These are phyloP conservation scores for Meloe dianella DNA, from an alignment of 2,888 invertebrate genomes.

Conservation along the genomic window DNA sequence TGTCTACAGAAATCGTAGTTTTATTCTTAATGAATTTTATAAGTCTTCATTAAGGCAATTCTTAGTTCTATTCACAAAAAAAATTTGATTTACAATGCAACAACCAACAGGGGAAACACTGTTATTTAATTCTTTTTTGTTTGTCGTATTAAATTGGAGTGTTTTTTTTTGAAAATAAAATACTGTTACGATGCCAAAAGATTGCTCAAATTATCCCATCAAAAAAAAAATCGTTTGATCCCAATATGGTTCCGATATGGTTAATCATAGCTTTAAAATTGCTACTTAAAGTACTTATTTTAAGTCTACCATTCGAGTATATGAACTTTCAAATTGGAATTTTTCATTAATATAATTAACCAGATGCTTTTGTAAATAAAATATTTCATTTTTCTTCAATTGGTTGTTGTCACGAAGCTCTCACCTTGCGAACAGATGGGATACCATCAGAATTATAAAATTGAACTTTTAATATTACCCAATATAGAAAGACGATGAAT, in stretches of 20 bases:
- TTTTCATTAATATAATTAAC: conserved; percentile 21
- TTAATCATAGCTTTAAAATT: too few relatives aligned
- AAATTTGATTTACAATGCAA: too few relatives aligned
- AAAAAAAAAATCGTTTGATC: too few relatives aligned
- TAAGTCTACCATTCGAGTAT: neutral
- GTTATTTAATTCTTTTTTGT: too few relatives aligned
- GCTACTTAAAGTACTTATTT: neutral
- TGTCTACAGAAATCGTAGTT: neutral
- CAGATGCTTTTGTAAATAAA: conserved; percentile 23
- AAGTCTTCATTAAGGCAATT: neutral
- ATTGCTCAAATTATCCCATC: too few relatives aligned
- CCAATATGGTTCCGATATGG: too few relatives aligned
- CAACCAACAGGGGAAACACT: too few relatives aligned
- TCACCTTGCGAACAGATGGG: conserved; percentile 18
- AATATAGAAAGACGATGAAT: too few relatives aligned
- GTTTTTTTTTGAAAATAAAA: too few relatives aligned
- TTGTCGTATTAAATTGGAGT: too few relatives aligned
- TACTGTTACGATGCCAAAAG: too few relatives aligned
- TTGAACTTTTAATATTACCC: neutral
- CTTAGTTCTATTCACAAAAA: too few relatives aligned
- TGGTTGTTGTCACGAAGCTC: conserved; percentile 22
- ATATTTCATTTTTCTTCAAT: conserved; percentile 11
- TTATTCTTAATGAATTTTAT: neutral
- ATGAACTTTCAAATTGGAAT: neutral
- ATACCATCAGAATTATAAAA: neutral